Conservation (phyloP, 1,140 invertebrate species). For the Macrotrachela quadricornifera region DNA sequence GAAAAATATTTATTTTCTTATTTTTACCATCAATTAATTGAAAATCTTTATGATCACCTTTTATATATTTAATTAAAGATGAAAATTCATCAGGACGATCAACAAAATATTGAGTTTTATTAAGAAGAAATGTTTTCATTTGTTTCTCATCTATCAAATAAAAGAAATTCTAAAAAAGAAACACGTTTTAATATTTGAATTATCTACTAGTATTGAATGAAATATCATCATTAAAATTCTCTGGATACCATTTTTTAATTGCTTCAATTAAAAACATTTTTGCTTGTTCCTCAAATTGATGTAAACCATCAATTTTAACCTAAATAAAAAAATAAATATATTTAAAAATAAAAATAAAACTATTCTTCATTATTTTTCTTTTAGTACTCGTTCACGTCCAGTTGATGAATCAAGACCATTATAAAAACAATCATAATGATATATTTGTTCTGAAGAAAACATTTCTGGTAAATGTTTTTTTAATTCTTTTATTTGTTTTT, state of each 20-base stretch:
- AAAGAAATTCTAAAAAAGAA: no score
- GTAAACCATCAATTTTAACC: conserved; percentile 16
- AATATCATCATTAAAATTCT: no score
- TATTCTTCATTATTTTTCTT: not conserved
- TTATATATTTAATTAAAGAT: no score
- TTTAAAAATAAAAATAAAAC: not conserved
- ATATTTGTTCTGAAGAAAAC: conserved; percentile 17
- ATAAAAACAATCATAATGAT: conserved; percentile 15
- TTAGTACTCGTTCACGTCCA: conserved; percentile 19
- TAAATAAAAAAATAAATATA: conserved; percentile 8
- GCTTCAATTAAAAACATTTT: conserved; percentile 17
- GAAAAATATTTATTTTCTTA: no score
- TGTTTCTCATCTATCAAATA: no score
- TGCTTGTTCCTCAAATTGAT: conserved; percentile 17
- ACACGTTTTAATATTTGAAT: no score
- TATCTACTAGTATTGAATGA: no score
- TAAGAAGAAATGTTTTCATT: no score
- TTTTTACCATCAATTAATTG: no score
- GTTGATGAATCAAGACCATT: conserved; percentile 9
- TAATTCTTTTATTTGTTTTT: not conserved
- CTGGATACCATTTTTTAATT: conserved; percentile 14
- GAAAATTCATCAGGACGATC: no score
- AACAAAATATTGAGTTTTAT: no score
- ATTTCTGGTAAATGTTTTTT: not conserved
- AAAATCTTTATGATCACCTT: no score